A percentile compares a stretch with the other conserved stretches of the same genome.
These are phyloP conservation scores for Hypomesus transpacificus DNA, from an alignment of 2,113 vertebrate genomes.

Conservation along the genomic window DNA sequence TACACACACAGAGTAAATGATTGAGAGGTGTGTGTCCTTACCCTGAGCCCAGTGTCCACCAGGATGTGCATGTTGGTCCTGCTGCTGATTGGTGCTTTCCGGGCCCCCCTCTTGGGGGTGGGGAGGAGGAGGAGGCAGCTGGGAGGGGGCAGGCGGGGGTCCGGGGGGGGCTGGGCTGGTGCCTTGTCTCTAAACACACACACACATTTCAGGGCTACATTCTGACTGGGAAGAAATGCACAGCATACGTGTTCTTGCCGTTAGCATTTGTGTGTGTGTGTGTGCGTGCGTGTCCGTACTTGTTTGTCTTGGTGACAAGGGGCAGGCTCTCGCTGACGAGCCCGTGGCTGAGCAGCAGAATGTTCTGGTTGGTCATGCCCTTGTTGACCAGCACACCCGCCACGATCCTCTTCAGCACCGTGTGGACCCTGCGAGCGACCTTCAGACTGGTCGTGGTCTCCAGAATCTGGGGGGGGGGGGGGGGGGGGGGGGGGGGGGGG, in stretches of 20 bases:
- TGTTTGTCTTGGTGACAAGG: conserved; percentile 85
- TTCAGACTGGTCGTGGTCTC: conserved; percentile 86
- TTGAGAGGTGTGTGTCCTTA: conserved; percentile 56
- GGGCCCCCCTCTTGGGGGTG: conserved; percentile 81
- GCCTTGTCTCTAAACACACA: conserved; percentile 57
- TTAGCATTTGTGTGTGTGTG: conserved; percentile 5
- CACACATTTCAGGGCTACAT: not conserved
- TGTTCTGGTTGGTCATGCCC: conserved; percentile 77
- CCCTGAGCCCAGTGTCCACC: conserved; percentile 89
- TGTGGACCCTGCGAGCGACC: conserved; percentile 82
- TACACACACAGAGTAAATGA: conserved; percentile 3
- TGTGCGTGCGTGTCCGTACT: conserved; percentile 65
- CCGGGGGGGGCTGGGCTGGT: conserved; percentile 63
- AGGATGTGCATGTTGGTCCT: conserved; percentile 90
- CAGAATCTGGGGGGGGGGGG: conserved; percentile 72
- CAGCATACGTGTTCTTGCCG: too few species aligned
- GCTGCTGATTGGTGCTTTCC: conserved; percentile 80
- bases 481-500: not conserved
- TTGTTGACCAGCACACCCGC: conserved; percentile 83
- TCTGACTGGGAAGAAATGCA: not conserved
- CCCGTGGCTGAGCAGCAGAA: conserved; percentile 88
- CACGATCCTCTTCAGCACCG: conserved; percentile 81
- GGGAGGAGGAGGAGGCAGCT: conserved; percentile 91
- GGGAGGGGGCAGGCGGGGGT: conserved; percentile 84
- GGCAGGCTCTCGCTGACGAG: conserved; percentile 93